phyloP scores from a whole-genome alignment of 2,797 vertebrate genomes.

The Benthosema pterotum region DNA sequence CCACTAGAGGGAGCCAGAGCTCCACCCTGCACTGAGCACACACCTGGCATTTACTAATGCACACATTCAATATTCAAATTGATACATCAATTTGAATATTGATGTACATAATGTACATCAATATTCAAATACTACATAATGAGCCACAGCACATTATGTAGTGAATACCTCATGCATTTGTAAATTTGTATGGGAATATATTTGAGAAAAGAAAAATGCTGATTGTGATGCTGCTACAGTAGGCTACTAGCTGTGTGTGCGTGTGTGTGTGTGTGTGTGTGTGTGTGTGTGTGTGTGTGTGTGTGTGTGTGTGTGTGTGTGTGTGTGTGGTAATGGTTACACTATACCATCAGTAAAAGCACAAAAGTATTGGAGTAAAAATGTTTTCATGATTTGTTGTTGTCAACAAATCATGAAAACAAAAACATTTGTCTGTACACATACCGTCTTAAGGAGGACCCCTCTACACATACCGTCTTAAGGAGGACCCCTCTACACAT shows the following conservation, averaged over 20 bases:
- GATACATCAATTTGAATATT: too few relatives aligned
- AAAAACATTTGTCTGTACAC: too few relatives aligned
- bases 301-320: conserved; percentile 21
- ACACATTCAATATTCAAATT: conserved; percentile 68
- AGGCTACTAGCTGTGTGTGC: not conserved
- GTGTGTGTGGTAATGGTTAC: conserved; percentile 14
- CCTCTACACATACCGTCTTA: too few relatives aligned
- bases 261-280: conserved; percentile 1
- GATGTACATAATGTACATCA: conserved; percentile 61
- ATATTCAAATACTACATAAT: conserved; percentile 74
- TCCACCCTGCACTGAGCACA: conserved; percentile 36
- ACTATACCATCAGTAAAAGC: conserved; percentile 22
- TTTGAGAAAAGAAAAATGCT: conserved; percentile 41
- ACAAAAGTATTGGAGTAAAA: too few relatives aligned
- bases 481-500: too few relatives aligned
- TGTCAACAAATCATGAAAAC: too few relatives aligned
- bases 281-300: not conserved
- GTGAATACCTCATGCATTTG: conserved; percentile 53
- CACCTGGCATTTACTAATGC: conserved; percentile 64
- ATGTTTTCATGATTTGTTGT: too few relatives aligned
- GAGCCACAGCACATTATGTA: conserved; percentile 47
- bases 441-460: too few relatives aligned
- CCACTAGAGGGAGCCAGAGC: conserved; percentile 64
- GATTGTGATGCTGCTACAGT: conserved; percentile 24
- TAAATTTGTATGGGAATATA: conserved; percentile 52